phyloP scores from a whole-genome alignment of 2,113 vertebrate genomes.

The Anoura caudifer region DNA sequence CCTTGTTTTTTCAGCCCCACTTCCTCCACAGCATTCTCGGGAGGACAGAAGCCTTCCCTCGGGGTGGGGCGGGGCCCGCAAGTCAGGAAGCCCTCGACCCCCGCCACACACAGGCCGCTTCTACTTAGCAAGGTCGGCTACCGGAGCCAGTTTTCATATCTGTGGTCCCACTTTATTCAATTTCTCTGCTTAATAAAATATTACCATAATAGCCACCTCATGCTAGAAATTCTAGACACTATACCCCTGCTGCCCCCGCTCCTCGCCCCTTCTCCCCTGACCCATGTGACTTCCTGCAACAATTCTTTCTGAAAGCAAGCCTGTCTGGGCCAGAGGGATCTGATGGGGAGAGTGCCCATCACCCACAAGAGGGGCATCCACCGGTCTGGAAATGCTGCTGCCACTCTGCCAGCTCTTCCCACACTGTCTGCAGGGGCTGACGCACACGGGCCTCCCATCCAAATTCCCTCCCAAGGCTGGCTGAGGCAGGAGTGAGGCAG shows the following conservation, averaged over 20 bases:
- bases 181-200: neutral
- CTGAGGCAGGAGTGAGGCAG: neutral
- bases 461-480: conserved; percentile 44
- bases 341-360: conserved; percentile 58
- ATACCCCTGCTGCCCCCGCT: neutral
- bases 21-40: neutral
- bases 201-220: neutral
- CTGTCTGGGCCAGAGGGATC: conserved; percentile 16
- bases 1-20: neutral
- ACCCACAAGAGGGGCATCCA: neutral
- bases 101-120: neutral
- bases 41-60: neutral
- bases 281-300: conserved; percentile 16
- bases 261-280: neutral
- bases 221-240: neutral
- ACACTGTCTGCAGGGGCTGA: conserved; percentile 43
- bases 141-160: neutral
- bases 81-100: neutral
- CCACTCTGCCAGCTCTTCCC: neutral
- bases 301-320: conserved; percentile 46
- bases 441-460: conserved; percentile 48
- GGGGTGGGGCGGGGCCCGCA: neutral
- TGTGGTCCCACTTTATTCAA: neutral
- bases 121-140: neutral
- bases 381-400: conserved; percentile 17